Base-by-base conservation (phyloP, 2,113 vertebrate genomes). In the Fukomys damarensis region DNA sequence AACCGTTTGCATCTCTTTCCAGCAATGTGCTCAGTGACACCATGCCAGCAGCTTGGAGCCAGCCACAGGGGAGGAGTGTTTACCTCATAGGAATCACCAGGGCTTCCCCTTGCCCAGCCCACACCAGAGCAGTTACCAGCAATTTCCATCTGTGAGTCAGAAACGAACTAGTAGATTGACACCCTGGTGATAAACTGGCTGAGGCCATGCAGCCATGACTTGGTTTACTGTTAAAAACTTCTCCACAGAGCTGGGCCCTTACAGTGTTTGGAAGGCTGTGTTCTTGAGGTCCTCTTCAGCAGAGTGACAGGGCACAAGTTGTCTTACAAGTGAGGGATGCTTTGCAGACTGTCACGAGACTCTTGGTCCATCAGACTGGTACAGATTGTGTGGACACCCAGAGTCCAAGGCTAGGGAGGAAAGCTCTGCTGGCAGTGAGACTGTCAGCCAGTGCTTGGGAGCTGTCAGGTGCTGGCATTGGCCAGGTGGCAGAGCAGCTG, bases 181-280 rank as follows among this genome's bases (percentile, higher is more conserved):
- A 2, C 6, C 7, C 14, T 11, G 7, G 38, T n/a, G 72, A 92
- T 24, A 46, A 46, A 41, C 20, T 12, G 43, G 38, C 38, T 4
- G 17, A 38, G 59, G 32, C 35, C 41, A 20, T 12, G 54, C 30
- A 43, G 74, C 30, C 7, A 16, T 17, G 38, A 49, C 56, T 58
- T 30, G 63, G 63, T 74, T 52, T 52, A 20, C 32, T 77, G 46
- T 35, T 52, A 35, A 43, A 16, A 32, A 7, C 3, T 12, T 16
- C 1, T 1, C 1, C 38, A 0, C 1, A 30, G 19, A 52, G 28
- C 30, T 52, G 46, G 7, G 0, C 8, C 9, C 26, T 16, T 0
- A 7, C 26, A 0, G 1, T 2, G 22, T 58, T 35, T 7, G 1
- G 22, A 68, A 52, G 49, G 30, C 5, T 0, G 30, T 3, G 0